A percentile compares a stretch with the other conserved stretches of the same genome.
These are phyloP conservation scores for Cremastobaeus sp. DNA, from an alignment of 2,888 invertebrate species.

Conservation along the genomic window DNA sequence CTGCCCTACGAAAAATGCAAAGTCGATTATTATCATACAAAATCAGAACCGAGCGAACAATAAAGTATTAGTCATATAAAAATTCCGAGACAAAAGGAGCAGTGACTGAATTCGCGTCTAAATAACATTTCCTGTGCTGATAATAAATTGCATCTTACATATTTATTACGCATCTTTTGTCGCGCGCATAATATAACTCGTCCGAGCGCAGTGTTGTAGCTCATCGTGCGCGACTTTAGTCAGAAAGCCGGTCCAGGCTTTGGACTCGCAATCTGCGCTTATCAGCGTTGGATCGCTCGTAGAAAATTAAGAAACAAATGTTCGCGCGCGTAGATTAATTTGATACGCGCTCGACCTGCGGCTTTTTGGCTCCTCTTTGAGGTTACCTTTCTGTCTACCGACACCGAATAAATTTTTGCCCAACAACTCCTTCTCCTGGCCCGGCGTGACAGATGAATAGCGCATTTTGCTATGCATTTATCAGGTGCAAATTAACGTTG, in stretches of 20 bases:
- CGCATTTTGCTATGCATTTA: constrained; percentile 3
- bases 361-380: constrained; percentile 56
- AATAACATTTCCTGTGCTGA: constrained; percentile 12
- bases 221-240: constrained; percentile 42
- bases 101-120: constrained; percentile 12
- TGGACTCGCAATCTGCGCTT: constrained; percentile 59
- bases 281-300: constrained; percentile 68
- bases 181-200: constrained; percentile 44
- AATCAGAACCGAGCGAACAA: neutral
- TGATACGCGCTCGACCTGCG: constrained; percentile 60
- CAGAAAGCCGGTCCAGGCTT: constrained; percentile 49
- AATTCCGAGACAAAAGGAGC: constrained; percentile 4
- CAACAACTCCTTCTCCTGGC: constrained; percentile 31
- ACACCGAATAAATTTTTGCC: constrained; percentile 64
- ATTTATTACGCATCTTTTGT: constrained; percentile 48
- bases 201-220: constrained; percentile 41
- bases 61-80: constrained; percentile 9
- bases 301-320: constrained; percentile 65
- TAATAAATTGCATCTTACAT: constrained; percentile 49
- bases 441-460: constrained; percentile 3
- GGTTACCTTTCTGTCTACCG: constrained; percentile 62
- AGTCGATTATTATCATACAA: constrained; percentile 1
- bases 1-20: no score
- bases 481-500: neutral
- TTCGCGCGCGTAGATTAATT: constrained; percentile 63